These are phyloP conservation scores for Polydrusus pterygomalis DNA, from an alignment of 2,888 invertebrate species.

Conservation along the genomic window DNA sequence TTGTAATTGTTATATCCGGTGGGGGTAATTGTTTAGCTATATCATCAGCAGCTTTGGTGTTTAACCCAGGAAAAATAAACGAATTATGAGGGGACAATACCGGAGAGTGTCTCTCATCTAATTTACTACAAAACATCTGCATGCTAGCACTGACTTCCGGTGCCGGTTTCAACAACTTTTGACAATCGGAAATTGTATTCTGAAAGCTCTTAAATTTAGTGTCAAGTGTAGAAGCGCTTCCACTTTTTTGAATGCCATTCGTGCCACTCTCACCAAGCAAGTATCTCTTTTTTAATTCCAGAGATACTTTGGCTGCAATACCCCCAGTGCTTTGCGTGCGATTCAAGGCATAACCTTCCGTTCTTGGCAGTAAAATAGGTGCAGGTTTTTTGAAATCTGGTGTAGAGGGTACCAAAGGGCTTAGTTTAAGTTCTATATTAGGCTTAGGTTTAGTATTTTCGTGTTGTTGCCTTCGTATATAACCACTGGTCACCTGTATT, in stretches of 20 bases:
- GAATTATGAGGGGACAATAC: conserved; percentile 54
- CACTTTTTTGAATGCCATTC: conserved; percentile 86
- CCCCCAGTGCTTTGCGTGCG: conserved; percentile 91
- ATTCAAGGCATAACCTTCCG: conserved; percentile 86
- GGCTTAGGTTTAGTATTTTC: conserved; percentile 60
- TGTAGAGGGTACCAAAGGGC: conserved; percentile 68
- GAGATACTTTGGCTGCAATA: conserved; percentile 89
- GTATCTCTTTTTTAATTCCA: conserved; percentile 90
- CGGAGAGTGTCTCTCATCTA: conserved; percentile 68
- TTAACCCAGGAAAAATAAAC: conserved; percentile 23
- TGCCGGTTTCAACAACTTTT: conserved; percentile 88
- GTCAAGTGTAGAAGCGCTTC: conserved; percentile 88
- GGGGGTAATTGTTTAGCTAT: conserved; percentile 40
- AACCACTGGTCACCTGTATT: conserved; percentile 68
- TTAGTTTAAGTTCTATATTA: conserved; percentile 70
- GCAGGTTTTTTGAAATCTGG: conserved; percentile 63
- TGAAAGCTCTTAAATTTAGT: conserved; percentile 89
- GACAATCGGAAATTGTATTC: conserved; percentile 90
- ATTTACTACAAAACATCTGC: conserved; percentile 78
- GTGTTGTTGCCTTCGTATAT: conserved; percentile 72
- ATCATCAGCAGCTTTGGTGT: conserved; percentile 13
- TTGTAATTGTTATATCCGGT: conserved; percentile 57
- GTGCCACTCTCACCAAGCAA: conserved; percentile 82
- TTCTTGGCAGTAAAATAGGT: conserved; percentile 68
- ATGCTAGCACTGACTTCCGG: conserved; percentile 78